Conservation (phyloP, 2,888 invertebrate species). For the Drosophila sordidapex region DNA sequence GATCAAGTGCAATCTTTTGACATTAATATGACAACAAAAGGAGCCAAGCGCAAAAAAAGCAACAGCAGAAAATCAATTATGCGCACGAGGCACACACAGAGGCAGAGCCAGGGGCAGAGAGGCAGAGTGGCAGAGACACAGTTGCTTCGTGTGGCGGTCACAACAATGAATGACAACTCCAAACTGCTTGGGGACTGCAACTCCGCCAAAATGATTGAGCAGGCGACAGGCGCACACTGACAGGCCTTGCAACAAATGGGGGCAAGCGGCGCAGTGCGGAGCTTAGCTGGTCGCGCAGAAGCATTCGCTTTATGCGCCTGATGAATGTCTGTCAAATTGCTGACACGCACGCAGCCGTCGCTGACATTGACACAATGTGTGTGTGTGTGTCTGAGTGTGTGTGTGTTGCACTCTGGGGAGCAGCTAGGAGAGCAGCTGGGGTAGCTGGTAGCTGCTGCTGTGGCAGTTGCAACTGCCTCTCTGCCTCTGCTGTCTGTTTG, state of each 20-base stretch:
- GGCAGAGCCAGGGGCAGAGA: no score
- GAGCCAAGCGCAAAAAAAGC: constrained; percentile 36
- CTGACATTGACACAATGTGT: constrained; percentile 77
- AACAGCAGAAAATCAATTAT: constrained; percentile 67
- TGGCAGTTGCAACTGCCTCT: constrained; percentile 18
- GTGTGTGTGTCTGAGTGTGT: constrained; percentile 33
- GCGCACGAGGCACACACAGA: constrained; percentile 69
- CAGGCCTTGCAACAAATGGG: constrained; percentile 24
- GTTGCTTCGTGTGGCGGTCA: constrained; percentile 20
- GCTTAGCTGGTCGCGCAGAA: constrained; percentile 13
- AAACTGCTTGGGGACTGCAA: constrained; percentile 19
- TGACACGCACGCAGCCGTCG: constrained; percentile 71
- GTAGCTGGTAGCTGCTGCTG: background rate
- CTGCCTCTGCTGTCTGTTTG: constrained; percentile 29
- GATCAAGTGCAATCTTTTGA: constrained; percentile 81
- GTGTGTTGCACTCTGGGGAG: background rate
- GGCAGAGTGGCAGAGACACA: background rate
- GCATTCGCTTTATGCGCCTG: constrained; percentile 48
- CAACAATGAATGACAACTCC: constrained; percentile 63
- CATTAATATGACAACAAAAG: constrained; percentile 80
- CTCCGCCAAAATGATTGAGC: constrained; percentile 63
- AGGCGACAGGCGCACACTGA: constrained; percentile 67
- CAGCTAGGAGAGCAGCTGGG: background rate
- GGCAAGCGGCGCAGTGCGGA: background rate
- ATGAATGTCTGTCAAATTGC: constrained; percentile 82